Percentiles rank a stretch among this genome's conserved stretches.
These are phyloP conservation scores for Oreochromis niloticus DNA, from an alignment of 2,113 vertebrate genomes.

Conservation along the genomic window DNA sequence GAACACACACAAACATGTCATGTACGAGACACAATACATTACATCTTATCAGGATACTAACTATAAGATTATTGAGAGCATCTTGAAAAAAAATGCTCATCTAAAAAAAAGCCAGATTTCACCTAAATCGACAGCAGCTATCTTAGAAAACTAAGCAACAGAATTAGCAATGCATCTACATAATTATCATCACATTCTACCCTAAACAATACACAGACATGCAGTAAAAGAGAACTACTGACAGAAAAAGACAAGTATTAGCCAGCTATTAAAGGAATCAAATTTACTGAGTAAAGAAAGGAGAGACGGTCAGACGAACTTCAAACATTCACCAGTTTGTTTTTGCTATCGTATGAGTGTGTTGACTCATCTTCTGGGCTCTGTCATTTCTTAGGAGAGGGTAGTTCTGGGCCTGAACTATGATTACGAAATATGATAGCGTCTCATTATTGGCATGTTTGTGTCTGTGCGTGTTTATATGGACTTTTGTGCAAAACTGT, in stretches of 20 bases:
- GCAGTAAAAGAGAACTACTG: neutral
- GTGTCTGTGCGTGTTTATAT: constrained; percentile 21
- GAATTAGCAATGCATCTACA: neutral
- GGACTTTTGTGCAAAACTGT: neutral
- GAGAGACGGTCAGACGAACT: neutral
- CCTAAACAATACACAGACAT: neutral
- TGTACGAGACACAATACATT: neutral
- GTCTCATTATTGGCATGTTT: constrained; percentile 29
- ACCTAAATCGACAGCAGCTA: neutral
- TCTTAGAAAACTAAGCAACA: neutral
- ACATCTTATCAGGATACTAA: neutral
- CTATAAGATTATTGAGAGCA: neutral
- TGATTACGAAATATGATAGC: constrained; percentile 40
- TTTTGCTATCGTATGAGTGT: constrained; percentile 17
- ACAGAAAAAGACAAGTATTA: neutral
- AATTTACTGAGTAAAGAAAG: neutral
- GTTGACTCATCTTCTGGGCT: constrained; percentile 28
- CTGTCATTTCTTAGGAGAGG: constrained; percentile 6
- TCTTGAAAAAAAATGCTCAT: neutral
- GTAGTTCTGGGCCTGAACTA: constrained; percentile 1
- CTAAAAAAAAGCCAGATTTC: neutral
- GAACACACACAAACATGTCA: neutral
- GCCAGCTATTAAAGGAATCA: neutral
- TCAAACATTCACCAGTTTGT: constrained; percentile 17
- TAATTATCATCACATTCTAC: neutral